phyloP scores from a whole-genome alignment of 2,888 invertebrate species.

The Diaphora mendica region DNA sequence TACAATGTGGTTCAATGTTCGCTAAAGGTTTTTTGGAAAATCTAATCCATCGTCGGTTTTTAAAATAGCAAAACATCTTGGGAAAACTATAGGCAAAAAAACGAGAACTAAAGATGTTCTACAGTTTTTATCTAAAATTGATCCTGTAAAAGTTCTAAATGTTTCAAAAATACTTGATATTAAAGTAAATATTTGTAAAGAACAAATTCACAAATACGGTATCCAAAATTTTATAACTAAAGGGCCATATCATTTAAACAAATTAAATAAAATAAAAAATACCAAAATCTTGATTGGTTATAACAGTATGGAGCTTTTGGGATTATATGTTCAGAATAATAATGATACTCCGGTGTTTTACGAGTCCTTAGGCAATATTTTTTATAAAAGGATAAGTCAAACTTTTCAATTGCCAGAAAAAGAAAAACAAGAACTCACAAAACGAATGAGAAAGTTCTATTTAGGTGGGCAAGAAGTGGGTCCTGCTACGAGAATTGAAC shows the following conservation, averaged over 20 bases:
- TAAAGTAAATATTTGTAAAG: conserved; percentile 57
- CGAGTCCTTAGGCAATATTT: conserved; percentile 23
- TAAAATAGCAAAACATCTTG: conserved; percentile 60
- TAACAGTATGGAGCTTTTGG: conserved; percentile 57
- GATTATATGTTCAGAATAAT: conserved; percentile 19
- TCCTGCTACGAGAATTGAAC: conserved; percentile 47
- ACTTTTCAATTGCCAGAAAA: conserved; percentile 27
- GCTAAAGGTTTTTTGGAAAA: conserved; percentile 55
- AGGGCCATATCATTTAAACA: conserved; percentile 51
- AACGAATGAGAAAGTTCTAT: conserved; percentile 50
- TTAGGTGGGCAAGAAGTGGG: conserved; percentile 50
- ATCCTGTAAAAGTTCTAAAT: conserved; percentile 55
- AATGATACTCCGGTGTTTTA: conserved; percentile 45
- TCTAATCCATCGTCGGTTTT: conserved; percentile 55
- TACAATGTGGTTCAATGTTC: conserved; percentile 66
- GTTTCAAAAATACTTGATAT: conserved; percentile 49
- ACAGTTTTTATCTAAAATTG: conserved; percentile 49
- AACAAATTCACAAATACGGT: conserved; percentile 46
- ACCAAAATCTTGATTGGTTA: conserved; percentile 61
- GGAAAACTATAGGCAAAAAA: conserved; percentile 31
- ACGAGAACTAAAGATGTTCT: conserved; percentile 53
- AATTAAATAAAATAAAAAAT: conserved; percentile 39
- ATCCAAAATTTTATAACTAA: conserved; percentile 52
- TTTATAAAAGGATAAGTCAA: conserved; percentile 27
- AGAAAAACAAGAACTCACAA: conserved; percentile 37